A percentile compares a stretch with the other conserved stretches of the same genome.
These are phyloP conservation scores for Cotesia chilonis DNA, from an alignment of 1,140 invertebrate species.

Conservation along the genomic window DNA sequence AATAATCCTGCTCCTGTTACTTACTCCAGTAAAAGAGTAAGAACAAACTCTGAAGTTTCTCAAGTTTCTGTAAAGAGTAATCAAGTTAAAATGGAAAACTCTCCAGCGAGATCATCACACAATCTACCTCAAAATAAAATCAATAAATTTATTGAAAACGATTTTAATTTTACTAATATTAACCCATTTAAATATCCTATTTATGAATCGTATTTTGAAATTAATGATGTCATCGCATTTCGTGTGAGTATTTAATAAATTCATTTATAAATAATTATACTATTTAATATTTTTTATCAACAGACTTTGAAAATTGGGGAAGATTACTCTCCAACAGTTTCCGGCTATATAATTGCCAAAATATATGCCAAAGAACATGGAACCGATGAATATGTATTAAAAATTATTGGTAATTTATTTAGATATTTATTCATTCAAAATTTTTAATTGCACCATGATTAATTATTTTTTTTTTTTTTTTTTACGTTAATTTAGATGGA, in stretches of 20 bases:
- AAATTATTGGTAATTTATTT: slow-evolving; percentile 43
- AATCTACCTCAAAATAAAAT: background rate
- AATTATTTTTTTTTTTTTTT: background rate
- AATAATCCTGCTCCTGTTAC: slow-evolving; percentile 48
- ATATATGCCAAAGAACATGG: slow-evolving; percentile 29
- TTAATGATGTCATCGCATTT: slow-evolving; percentile 48
- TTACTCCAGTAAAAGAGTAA: slow-evolving; percentile 43
- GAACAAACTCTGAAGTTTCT: background rate
- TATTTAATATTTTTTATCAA: slow-evolving; percentile 17
- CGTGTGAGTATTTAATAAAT: slow-evolving; percentile 43
- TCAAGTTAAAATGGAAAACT: background rate
- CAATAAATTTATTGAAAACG: background rate
- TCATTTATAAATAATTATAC: background rate
- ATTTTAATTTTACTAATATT: slow-evolving; percentile 8
- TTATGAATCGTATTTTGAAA: slow-evolving; percentile 30
- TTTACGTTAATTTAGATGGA: slow-evolving; percentile 40
- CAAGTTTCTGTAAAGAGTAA: slow-evolving; percentile 10
- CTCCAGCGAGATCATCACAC: too few relatives aligned
- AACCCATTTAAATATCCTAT: slow-evolving; percentile 35
- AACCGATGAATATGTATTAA: slow-evolving; percentile 35
- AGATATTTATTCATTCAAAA: background rate
- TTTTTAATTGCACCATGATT: background rate
- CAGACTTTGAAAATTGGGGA: slow-evolving; percentile 48
- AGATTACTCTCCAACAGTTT: slow-evolving; percentile 50
- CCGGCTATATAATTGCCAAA: slow-evolving; percentile 46